Conservation (phyloP, 2,888 invertebrate genomes). For the Drosophila mercatorum region DNA sequence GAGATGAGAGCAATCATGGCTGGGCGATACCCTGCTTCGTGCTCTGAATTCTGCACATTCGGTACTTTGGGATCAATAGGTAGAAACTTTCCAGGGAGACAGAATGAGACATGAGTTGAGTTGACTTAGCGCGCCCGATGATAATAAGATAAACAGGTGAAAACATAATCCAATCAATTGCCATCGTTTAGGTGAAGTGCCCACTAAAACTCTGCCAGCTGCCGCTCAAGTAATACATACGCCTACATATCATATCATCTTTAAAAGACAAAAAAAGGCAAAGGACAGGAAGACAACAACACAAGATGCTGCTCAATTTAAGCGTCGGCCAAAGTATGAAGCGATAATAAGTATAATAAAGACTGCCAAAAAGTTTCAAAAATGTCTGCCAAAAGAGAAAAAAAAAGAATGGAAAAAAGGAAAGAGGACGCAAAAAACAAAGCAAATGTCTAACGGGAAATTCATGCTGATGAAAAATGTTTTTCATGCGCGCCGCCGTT, state of each 20-base stretch:
- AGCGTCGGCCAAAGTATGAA: constrained; percentile 59
- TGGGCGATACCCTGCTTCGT: background rate
- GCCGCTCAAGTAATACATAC: constrained; percentile 14
- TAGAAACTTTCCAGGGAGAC: background rate
- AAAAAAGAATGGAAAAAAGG: no score
- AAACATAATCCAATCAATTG: constrained; percentile 54
- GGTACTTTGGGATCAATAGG: background rate
- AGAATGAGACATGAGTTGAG: background rate
- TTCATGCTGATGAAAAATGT: constrained; percentile 78
- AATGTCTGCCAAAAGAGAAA: constrained; percentile 24
- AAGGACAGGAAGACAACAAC: constrained; percentile 6
- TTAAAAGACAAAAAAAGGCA: background rate
- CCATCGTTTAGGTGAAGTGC: constrained; percentile 46
- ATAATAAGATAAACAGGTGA: constrained; percentile 43
- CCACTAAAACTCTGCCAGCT: constrained; percentile 37
- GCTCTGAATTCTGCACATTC: no score
- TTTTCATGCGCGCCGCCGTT: constrained; percentile 72
- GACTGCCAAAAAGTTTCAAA: constrained; percentile 72
- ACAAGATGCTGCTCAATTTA: constrained; percentile 55
- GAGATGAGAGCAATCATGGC: background rate
- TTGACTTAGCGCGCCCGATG: background rate
- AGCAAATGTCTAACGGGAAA: constrained; percentile 70
- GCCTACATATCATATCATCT: constrained; percentile 6
- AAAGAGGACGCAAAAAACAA: constrained; percentile 52
- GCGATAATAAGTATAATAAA: constrained; percentile 79